Percentiles rank a stretch among this genome's conserved stretches.
These are phyloP conservation scores for Fistularia commersonii DNA, from an alignment of 2,797 vertebrate species.

Conservation along the genomic window DNA sequence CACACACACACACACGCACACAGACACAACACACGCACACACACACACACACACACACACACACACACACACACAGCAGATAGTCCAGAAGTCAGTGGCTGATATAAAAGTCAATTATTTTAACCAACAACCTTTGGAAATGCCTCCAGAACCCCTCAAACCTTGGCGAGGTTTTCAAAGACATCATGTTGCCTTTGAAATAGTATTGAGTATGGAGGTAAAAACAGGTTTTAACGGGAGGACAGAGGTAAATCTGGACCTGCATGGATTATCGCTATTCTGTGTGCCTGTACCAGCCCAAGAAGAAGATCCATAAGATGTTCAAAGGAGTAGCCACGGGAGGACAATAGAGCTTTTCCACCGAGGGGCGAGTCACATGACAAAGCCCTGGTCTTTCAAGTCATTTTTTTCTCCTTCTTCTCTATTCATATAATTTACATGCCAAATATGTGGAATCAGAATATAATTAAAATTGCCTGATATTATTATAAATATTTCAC, in stretches of 20 bases:
- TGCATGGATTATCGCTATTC: slow-evolving; percentile 62
- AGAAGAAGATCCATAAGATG: slow-evolving; percentile 53
- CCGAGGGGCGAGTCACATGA: slow-evolving; percentile 24
- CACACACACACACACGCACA: slow-evolving; percentile 13
- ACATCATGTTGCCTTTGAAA: slow-evolving; percentile 43
- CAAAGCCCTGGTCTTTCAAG: slow-evolving; percentile 10
- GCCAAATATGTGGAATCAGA: too few species aligned
- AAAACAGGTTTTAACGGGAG: slow-evolving; percentile 41
- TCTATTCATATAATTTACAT: too few species aligned
- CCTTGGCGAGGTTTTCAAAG: slow-evolving; percentile 45
- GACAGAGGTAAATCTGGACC: slow-evolving; percentile 32
- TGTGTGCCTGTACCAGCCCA: slow-evolving; percentile 48
- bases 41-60: slow-evolving; percentile 8
- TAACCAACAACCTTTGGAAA: slow-evolving; percentile 45
- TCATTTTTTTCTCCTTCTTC: not conserved
- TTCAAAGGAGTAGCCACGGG: slow-evolving; percentile 42
- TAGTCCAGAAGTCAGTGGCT: slow-evolving; percentile 55
- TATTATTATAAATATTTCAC: too few species aligned
- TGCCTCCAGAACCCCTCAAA: slow-evolving; percentile 35
- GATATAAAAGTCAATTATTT: slow-evolving; percentile 53
- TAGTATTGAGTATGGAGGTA: slow-evolving; percentile 45
- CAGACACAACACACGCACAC: slow-evolving; percentile 16
- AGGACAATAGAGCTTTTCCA: slow-evolving; percentile 33
- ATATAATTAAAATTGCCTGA: too few species aligned
- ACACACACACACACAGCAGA: slow-evolving; percentile 3